A percentile compares a stretch with the other conserved stretches of the same genome.
These are phyloP conservation scores for Caracal caracal DNA, from an alignment of 2,113 vertebrate genomes.

Conservation along the genomic window DNA sequence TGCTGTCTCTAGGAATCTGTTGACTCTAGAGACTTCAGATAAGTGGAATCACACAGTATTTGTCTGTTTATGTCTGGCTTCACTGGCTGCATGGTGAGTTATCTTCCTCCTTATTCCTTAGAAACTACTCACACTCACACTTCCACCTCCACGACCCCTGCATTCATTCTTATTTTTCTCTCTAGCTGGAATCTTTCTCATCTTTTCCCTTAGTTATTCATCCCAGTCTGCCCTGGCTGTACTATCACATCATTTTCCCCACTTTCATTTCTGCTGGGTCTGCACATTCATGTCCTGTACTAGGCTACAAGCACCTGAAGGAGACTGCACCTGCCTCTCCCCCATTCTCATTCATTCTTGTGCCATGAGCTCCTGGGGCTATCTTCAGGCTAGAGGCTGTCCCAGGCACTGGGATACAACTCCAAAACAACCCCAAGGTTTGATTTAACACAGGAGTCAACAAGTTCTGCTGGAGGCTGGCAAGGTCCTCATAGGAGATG, in stretches of 20 bases:
- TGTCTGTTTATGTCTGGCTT: neutral
- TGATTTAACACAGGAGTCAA: neutral
- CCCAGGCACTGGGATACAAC: neutral
- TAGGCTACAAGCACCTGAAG: neutral
- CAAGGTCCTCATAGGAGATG: neutral
- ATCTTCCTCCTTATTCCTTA: neutral
- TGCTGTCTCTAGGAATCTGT: neutral
- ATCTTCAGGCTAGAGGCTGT: neutral
- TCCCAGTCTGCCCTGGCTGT: neutral
- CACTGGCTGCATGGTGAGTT: neutral
- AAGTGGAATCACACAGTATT: fast-evolving
- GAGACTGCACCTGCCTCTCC: neutral
- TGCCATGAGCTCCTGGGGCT: neutral
- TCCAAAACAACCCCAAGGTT: neutral
- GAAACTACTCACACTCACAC: neutral
- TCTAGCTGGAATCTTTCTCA: neutral
- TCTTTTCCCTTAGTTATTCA: neutral
- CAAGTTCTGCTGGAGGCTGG: too few species aligned
- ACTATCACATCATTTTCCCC: neutral
- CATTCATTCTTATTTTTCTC: neutral
- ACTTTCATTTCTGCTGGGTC: neutral
- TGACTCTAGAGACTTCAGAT: neutral
- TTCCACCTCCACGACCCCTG: neutral
- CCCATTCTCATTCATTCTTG: neutral
- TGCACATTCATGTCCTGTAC: neutral